Conservation (phyloP, 2,888 invertebrate genomes). For the Platycheirus albimanus region DNA sequence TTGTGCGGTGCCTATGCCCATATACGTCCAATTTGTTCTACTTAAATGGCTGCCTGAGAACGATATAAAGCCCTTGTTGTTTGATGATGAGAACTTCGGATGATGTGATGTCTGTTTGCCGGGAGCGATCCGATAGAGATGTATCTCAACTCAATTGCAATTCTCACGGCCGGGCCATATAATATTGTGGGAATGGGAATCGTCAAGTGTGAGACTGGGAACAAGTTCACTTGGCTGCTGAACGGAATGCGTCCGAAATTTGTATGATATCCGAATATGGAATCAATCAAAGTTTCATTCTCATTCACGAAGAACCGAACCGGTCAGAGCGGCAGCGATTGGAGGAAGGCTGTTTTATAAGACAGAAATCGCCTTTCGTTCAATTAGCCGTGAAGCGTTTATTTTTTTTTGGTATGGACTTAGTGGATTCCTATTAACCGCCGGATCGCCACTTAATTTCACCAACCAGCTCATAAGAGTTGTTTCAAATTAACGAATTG, state of each 20-base stretch:
- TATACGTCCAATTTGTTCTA: conserved; percentile 51
- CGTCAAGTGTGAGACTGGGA: conserved; percentile 64
- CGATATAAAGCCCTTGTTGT: conserved; percentile 37
- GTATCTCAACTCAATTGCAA: conserved; percentile 34
- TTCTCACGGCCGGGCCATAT: conserved; percentile 44
- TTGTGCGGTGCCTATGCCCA: conserved; percentile 49
- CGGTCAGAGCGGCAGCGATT: too few relatives aligned
- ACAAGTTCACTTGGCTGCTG: conserved; percentile 41
- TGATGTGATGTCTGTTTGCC: neutral
- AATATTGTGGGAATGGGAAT: conserved; percentile 39
- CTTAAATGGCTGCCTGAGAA: conserved; percentile 28
- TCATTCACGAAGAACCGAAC: too few relatives aligned
- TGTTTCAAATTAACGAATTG: conserved; percentile 52
- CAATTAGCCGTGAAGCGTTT: too few relatives aligned
- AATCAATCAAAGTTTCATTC: conserved; percentile 58
- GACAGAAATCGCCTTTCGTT: too few relatives aligned
- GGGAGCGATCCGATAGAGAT: too few relatives aligned
- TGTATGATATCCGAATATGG: conserved; percentile 37
- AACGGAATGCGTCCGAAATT: conserved; percentile 12
- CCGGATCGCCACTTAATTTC: conserved; percentile 58
- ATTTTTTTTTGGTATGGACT: conserved; percentile 25
- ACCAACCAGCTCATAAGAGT: conserved; percentile 27
- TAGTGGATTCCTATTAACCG: conserved; percentile 57
- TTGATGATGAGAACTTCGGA: conserved; percentile 12
- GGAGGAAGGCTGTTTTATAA: too few relatives aligned